phyloP scores from a whole-genome alignment of 2,113 vertebrate species.

The Charina bottae region DNA sequence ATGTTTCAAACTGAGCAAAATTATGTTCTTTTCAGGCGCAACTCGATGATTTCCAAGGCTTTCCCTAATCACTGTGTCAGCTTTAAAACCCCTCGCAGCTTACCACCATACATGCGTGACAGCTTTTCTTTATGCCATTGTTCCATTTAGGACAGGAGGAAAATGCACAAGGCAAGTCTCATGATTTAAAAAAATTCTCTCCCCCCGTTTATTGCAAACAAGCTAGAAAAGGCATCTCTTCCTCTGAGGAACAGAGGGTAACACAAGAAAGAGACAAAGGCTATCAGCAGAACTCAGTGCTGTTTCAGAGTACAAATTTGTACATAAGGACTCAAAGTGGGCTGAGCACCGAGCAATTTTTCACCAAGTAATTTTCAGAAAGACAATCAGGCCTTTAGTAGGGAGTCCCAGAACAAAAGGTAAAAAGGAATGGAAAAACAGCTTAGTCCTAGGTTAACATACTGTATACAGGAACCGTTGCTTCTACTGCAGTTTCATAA shows the following conservation, averaged over 20 bases:
- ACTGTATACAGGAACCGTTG: not conserved
- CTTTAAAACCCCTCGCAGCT: not conserved
- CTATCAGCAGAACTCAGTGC: not conserved
- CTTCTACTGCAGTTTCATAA: not conserved
- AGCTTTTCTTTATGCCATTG: slow-evolving; percentile 13
- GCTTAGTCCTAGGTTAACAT: not conserved
- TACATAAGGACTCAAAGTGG: not conserved
- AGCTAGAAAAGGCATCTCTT: not conserved
- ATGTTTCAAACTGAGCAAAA: slow-evolving; percentile 36
- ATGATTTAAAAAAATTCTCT: not conserved
- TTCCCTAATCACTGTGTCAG: slow-evolving; percentile 17
- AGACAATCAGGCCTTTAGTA: slow-evolving; percentile 12
- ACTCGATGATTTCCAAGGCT: slow-evolving; percentile 17
- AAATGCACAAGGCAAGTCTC: slow-evolving; percentile 13
- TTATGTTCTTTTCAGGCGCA: slow-evolving; percentile 29
- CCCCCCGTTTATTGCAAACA: slow-evolving; percentile 4
- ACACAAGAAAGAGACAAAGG: not conserved
- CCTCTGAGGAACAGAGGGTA: not conserved
- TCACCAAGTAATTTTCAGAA: not conserved
- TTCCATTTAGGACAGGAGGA: not conserved
- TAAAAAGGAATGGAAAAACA: slow-evolving; percentile 6
- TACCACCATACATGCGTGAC: not conserved
- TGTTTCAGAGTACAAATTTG: slow-evolving; percentile 13
- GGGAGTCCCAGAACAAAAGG: not conserved
- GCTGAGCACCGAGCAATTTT: not conserved